Conservation (phyloP, 2,888 invertebrate species). For the Eueremaeus valkanovi region DNA sequence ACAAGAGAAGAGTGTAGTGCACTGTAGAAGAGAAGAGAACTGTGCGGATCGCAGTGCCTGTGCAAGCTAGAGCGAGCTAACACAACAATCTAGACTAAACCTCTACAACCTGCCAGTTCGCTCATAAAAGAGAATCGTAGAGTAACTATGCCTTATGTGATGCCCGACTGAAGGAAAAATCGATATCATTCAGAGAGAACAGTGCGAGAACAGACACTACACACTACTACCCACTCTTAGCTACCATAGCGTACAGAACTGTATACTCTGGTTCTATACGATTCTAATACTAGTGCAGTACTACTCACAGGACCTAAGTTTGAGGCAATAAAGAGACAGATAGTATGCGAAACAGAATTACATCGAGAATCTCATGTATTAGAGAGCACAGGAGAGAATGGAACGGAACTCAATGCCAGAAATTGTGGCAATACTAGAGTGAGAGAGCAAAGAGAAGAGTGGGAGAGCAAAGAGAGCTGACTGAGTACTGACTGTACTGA, state of each 20-base stretch:
- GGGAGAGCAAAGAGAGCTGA: not conserved
- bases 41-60: not conserved
- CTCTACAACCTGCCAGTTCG: slow-evolving; percentile 32
- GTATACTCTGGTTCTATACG: too few relatives aligned
- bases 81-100: not conserved
- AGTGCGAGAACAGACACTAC: not conserved
- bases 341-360: slow-evolving; percentile 16
- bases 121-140: slow-evolving; percentile 26
- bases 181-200: slow-evolving; percentile 30
- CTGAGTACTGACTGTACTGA: not conserved
- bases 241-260: slow-evolving; percentile 10
- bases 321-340: slow-evolving; percentile 24
- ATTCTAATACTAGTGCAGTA: not conserved
- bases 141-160: slow-evolving; percentile 26
- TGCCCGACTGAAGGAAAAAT: slow-evolving; percentile 33
- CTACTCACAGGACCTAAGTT: slow-evolving; percentile 28
- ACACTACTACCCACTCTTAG: slow-evolving; percentile 17
- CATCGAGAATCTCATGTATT: slow-evolving; percentile 1
- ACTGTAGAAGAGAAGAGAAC: not conserved
- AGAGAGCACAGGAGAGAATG: slow-evolving; percentile 15
- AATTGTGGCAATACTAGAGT: not conserved
- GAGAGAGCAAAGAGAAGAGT: not conserved
- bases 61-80: not conserved
- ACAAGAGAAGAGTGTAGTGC: not conserved
- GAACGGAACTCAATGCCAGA: slow-evolving; percentile 6